Percentiles rank a stretch among this genome's conserved stretches.
These are phyloP conservation scores for Temnothorax ravouxi DNA, from an alignment of 2,888 invertebrate genomes.

Conservation along the genomic window DNA sequence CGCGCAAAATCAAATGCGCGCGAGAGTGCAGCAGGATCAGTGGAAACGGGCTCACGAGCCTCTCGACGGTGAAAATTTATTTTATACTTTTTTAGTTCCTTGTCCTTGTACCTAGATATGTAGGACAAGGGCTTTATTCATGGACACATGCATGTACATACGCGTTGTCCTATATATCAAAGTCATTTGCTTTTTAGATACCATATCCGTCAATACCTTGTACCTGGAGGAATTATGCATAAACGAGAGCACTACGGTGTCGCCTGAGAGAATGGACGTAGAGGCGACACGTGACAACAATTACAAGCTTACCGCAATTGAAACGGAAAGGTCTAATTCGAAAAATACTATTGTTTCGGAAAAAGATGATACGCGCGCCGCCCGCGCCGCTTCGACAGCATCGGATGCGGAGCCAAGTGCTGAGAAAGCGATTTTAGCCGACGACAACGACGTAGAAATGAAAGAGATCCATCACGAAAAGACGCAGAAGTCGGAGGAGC, in stretches of 20 bases:
- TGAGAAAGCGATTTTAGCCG: constrained; percentile 5
- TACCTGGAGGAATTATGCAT: constrained; percentile 52
- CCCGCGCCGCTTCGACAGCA: background rate
- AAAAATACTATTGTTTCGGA: background rate
- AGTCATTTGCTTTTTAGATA: constrained; percentile 41
- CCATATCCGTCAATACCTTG: constrained; percentile 49
- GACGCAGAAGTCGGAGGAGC: background rate
- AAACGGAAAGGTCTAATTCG: background rate
- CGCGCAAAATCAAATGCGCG: constrained; percentile 25
- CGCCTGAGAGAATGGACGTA: constrained; percentile 17
- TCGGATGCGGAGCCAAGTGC: background rate
- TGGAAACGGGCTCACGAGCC: background rate
- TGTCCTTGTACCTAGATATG: background rate
- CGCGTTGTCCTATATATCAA: background rate
- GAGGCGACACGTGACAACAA: constrained; percentile 31
- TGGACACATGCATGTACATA: background rate
- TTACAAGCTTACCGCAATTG: background rate
- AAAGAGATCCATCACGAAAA: constrained; percentile 12
- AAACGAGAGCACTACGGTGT: constrained; percentile 48
- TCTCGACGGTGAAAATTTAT: constrained; percentile 28
- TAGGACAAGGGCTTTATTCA: background rate
- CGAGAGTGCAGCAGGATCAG: background rate
- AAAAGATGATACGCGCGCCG: background rate
- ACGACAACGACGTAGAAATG: constrained; percentile 34
- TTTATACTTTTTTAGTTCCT: background rate